Percentiles rank a stretch among this genome's conserved stretches.
These are phyloP conservation scores for Gavia stellata DNA, from an alignment of 2,113 vertebrate species.

Conservation along the genomic window DNA sequence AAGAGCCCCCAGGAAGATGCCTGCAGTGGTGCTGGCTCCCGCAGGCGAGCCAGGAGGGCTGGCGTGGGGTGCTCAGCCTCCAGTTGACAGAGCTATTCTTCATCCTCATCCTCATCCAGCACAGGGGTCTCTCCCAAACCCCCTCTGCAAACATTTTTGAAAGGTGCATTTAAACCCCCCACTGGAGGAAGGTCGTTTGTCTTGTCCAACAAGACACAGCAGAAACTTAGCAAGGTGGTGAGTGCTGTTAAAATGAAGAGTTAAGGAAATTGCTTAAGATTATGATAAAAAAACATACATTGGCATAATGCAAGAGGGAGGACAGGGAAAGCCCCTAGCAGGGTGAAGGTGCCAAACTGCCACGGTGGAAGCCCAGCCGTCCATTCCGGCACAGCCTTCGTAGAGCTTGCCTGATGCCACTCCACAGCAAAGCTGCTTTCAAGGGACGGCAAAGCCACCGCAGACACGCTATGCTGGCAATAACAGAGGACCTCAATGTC, in stretches of 20 bases:
- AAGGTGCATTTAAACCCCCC: not conserved
- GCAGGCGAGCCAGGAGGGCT: accelerated
- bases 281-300: not conserved
- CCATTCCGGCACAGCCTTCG: accelerated
- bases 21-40: not conserved
- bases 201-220: not conserved
- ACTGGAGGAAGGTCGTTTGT: not conserved
- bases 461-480: not conserved
- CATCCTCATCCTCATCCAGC: not conserved
- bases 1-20: not conserved
- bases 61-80: not conserved
- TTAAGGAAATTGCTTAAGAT: not conserved
- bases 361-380: not conserved
- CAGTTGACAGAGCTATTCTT: not conserved
- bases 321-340: not conserved
- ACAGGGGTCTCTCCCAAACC: not conserved
- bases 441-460: not conserved
- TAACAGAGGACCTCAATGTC: not conserved
- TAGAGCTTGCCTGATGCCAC: not conserved
- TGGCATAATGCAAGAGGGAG: not conserved
- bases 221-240: not conserved
- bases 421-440: not conserved
- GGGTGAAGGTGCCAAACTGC: not conserved
- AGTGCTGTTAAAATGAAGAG: not conserved
- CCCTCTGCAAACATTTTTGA: not conserved